A percentile compares a stretch with the other conserved stretches of the same genome.
These are phyloP conservation scores for Stenichneumon culpator DNA, from an alignment of 2,888 invertebrate genomes.

Conservation along the genomic window DNA sequence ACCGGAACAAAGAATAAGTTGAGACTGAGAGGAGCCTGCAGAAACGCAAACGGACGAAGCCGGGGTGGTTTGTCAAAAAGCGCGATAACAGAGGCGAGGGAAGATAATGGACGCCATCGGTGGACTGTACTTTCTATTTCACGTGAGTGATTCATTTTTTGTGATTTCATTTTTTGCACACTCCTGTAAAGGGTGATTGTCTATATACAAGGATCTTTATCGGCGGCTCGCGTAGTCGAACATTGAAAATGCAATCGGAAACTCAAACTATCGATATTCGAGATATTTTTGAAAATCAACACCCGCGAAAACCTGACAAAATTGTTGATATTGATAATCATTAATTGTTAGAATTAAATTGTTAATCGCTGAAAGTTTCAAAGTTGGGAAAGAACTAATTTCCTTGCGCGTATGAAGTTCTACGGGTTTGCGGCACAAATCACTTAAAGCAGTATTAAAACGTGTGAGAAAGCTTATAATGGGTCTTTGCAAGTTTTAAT, in stretches of 20 bases:
- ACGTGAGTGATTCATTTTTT: constrained; percentile 74
- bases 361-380: background rate
- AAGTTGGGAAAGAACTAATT: background rate
- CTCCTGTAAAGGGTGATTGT: background rate
- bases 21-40: constrained; percentile 26
- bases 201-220: background rate
- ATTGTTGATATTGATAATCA: background rate
- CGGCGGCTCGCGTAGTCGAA: background rate
- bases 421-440: background rate
- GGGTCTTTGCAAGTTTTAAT: background rate
- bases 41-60: constrained; percentile 39
- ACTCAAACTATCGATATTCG: background rate
- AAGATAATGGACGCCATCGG: constrained; percentile 79
- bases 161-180: background rate
- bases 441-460: background rate
- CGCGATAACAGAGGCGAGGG: constrained; percentile 68
- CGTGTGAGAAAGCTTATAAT: background rate
- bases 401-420: background rate
- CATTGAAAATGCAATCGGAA: background rate
- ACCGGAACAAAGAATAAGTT: constrained; percentile 62
- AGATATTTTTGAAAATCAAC: background rate
- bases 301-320: background rate
- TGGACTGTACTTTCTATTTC: constrained; percentile 79
- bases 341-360: background rate
- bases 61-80: constrained; percentile 50